Base-by-base conservation (phyloP, 2,888 invertebrate genomes). In the Lapara coniferarum region DNA sequence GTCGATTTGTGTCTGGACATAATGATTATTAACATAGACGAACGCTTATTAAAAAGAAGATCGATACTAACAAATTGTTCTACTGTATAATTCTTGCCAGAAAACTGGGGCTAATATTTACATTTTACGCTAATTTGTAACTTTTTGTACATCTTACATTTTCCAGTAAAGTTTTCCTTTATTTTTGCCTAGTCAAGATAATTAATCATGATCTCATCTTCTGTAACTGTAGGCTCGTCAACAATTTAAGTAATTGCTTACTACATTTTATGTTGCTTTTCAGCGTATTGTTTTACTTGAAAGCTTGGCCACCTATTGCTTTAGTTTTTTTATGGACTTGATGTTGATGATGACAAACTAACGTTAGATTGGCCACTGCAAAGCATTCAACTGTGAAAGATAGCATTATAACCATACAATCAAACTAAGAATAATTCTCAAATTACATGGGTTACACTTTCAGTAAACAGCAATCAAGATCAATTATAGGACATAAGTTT, bases 401-500 rank as follows among this genome's bases (percentile, higher is more conserved):
- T 37, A 37, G 37, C 37, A 37, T 37, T 37, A 25, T 53, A n/a
- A 30, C 5, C 37, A 66, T n/a, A 37, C 37, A 53, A 16, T 52
- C 2, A 44, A 55, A 46, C 1, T 10, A 55, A 3, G 14, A 25
- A 66, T 30, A 25, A 56, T 6, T 37, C 19, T 55, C 63, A 52
- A 55, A 73, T 77, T 75, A 78, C 72, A 69, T 74, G 72, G 75
- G 70, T 68, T 68, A 73, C 72, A 72, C 69, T 74, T 73, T 71
- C 70, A 73, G 72, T 75, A 78, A 81, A 80, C 77, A 78, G 72
- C 76, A 78, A 83, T 82, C 76, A 78, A 72, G 69, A 77, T 70
- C 79, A 80, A 84, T 85, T 82, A 84, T 70, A 78, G 75, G 78
- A 78, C 77, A 82, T 81, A 81, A 80, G 75, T 83, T 85, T 83